These are phyloP conservation scores for Poecilia picta DNA, from an alignment of 2,797 vertebrate genomes.

Conservation along the genomic window DNA sequence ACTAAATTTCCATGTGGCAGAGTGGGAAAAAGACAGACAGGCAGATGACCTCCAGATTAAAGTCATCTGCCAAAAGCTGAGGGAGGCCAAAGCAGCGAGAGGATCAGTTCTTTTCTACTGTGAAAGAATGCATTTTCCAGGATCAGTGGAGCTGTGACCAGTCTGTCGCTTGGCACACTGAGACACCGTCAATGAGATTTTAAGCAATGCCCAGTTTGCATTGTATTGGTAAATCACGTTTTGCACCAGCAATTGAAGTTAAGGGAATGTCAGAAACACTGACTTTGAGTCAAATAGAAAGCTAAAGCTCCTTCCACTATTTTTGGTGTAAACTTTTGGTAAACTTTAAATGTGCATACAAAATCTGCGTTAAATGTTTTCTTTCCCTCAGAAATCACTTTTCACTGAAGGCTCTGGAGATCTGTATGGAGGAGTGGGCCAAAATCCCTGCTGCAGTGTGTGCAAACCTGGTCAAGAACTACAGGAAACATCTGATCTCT, in stretches of 20 bases:
- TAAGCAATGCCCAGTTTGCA: slow-evolving; percentile 1
- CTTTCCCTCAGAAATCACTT: not conserved
- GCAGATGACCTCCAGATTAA: slow-evolving; percentile 38
- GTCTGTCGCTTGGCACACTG: slow-evolving; percentile 21
- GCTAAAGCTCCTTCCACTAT: not conserved
- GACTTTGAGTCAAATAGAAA: not conserved
- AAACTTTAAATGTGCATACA: not conserved
- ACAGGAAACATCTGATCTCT: too few relatives aligned
- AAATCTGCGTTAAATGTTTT: not conserved
- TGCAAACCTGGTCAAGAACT: too few relatives aligned
- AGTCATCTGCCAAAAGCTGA: slow-evolving; percentile 28
- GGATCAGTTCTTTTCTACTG: slow-evolving; percentile 33
- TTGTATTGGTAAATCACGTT: slow-evolving; percentile 3
- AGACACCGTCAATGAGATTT: slow-evolving; percentile 7
- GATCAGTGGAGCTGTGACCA: slow-evolving; percentile 37
- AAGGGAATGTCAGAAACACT: not conserved
- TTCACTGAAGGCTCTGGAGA: too few relatives aligned
- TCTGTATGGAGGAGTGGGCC: too few relatives aligned
- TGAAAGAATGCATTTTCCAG: slow-evolving; percentile 36
- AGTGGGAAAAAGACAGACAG: not conserved
- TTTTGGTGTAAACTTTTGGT: not conserved
- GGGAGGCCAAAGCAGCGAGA: slow-evolving; percentile 34
- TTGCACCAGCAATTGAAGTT: slow-evolving; percentile 8
- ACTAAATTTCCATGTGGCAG: slow-evolving; percentile 6
- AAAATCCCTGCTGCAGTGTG: too few relatives aligned